Evolutionary conservation across 2,113 vertebrate genomes (phyloP).

Genomic region (Myanophis thanlyinensis): DNA sequence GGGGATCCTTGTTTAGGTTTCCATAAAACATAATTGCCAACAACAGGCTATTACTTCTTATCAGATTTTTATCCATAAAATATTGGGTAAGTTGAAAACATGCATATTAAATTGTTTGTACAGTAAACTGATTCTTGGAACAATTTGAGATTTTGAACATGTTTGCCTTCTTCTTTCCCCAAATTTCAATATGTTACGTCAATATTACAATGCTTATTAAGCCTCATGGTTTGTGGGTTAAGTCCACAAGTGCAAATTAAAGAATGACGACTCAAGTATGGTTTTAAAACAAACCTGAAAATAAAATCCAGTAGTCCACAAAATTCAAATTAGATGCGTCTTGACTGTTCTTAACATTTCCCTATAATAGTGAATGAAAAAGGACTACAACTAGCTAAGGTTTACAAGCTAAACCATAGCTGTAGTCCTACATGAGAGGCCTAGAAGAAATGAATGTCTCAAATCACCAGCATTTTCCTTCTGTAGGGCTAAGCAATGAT

Average conservation of each 20-base stretch:
- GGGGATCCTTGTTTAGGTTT: background rate
- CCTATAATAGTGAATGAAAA: background rate
- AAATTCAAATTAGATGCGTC: background rate
- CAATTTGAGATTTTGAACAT: background rate
- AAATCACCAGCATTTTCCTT: background rate
- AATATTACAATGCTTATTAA: background rate
- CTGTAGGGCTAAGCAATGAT: background rate
- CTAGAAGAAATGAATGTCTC: background rate
- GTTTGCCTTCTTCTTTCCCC: background rate
- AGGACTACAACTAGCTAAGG: background rate
- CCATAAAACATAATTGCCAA: background rate
- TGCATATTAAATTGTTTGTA: background rate
- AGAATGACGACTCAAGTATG: background rate
- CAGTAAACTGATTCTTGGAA: background rate
- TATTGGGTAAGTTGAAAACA: background rate
- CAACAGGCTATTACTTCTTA: background rate
- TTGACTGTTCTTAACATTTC: background rate
- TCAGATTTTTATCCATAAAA: background rate
- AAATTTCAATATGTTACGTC: background rate
- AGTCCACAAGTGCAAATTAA: background rate
- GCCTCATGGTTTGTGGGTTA: background rate
- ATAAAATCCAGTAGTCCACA: background rate
- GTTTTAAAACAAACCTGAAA: background rate
- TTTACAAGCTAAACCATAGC: too few relatives aligned
- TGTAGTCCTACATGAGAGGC: background rate